Evolutionary conservation across 2,888 invertebrate species (phyloP), one percentile per base, ranked within the genome.

Genomic region (Dendrolimus pini): DNA sequence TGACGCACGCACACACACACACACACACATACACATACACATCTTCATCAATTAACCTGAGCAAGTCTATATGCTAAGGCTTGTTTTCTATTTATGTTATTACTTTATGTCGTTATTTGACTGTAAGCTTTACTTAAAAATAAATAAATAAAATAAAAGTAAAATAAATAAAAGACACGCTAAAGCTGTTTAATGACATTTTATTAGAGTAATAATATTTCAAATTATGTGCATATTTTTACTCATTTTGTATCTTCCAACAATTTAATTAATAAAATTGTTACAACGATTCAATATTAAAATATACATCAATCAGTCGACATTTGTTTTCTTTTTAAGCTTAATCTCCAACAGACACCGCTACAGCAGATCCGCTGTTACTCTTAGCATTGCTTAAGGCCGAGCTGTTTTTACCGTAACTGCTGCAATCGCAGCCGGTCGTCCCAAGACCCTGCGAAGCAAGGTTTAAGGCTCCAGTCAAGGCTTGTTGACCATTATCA

Each of bases 331-430:
- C 42, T 41, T 58, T 58, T 55, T 56, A 53, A 41, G 52, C 53
- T 75, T 80, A 86, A 64, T 87, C 85, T 41, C 85, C 83, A 13
- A 88, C 76, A 9, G 89, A 87, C 1, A 90, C 59, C n/a, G 89
- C 85, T 1, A 90, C 69, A 0, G 89, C 89, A 9, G 78, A 74
- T 12, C 89, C 89, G 42, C 69, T 78, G 56, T 76, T 69, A 61
- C 86, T 89, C 66, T 80, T 85, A n/a, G 89, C 89, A 53, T 89
- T 89, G 61, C 89, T 89, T 9, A 85, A 69, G 9, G 90, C 89
- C 53, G 81, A 87, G 62, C 74, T 77, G 60, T 80, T 78, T 60
- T 83, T 86, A 10, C 81, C 78, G 47, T 89, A 90, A 41, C 85
- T 80, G 47, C 75, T 79, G 62, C 89, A 89, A 7, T 77, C 80